phyloP scores from a whole-genome alignment of 2,888 invertebrate genomes.

The Philereme vetulata region DNA sequence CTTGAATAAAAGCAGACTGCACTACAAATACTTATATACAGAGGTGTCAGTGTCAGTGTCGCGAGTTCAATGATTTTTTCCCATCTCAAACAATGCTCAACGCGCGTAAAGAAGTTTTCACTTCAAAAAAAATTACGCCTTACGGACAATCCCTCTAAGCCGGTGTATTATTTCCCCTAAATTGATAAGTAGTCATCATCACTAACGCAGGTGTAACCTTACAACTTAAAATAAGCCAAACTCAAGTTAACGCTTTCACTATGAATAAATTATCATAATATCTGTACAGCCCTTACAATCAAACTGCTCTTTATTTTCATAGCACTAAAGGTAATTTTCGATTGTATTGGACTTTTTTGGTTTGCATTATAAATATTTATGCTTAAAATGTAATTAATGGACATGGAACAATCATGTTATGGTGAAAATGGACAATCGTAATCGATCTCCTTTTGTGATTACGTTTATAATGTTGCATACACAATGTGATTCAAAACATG shows the following conservation, averaged over 20 bases:
- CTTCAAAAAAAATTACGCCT: too few relatives aligned
- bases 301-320: not conserved
- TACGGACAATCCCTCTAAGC: too few relatives aligned
- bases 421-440: slow-evolving; percentile 61
- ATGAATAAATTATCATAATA: slow-evolving; percentile 69
- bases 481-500: slow-evolving; percentile 40
- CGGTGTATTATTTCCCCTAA: too few relatives aligned
- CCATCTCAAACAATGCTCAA: too few relatives aligned
- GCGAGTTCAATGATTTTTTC: too few relatives aligned
- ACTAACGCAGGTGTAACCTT: slow-evolving; percentile 22
- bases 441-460: slow-evolving; percentile 57
- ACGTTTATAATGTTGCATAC: slow-evolving; percentile 50
- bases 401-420: slow-evolving; percentile 56
- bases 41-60: too few relatives aligned
- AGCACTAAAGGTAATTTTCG: not conserved
- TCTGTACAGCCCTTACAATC: slow-evolving; percentile 2
- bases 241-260: slow-evolving; percentile 72
- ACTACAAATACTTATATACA: too few relatives aligned
- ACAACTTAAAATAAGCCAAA: slow-evolving; percentile 29
- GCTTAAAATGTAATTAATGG: slow-evolving; percentile 61
- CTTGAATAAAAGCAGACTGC: too few relatives aligned
- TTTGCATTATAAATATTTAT: slow-evolving; percentile 49
- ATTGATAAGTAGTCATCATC: slow-evolving; percentile 2
- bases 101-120: too few relatives aligned
- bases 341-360: not conserved